Evolutionary conservation across 2,113 vertebrate species (phyloP).

Genomic region (Trematocara stigmaticum): DNA sequence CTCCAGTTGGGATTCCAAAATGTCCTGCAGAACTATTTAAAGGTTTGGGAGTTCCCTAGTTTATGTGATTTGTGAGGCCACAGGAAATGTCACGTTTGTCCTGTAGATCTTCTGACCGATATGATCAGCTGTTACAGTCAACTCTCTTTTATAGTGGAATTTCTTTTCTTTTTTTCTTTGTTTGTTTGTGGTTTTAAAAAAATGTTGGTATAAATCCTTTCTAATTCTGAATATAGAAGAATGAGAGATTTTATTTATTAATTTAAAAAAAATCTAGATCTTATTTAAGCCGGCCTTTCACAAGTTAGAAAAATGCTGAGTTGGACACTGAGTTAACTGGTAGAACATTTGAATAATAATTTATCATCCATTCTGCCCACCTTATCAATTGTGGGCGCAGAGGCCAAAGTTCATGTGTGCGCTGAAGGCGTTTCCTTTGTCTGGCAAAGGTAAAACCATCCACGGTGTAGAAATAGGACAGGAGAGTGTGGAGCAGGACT

Average conservation of each 20-base stretch:
- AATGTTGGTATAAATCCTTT: neutral
- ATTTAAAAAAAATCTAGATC: neutral
- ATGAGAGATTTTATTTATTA: neutral
- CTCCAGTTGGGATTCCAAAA: neutral
- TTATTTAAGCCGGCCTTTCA: neutral
- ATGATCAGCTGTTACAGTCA: neutral
- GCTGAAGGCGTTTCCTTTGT: slow-evolving; percentile 16
- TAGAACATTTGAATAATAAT: neutral
- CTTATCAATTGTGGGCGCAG: neutral
- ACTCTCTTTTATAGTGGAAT: neutral
- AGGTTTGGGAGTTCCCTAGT: neutral
- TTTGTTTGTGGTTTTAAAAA: neutral
- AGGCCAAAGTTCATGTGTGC: slow-evolving; percentile 36
- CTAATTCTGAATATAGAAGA: neutral
- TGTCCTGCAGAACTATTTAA: neutral
- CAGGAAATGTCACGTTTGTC: neutral
- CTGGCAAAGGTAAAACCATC: neutral
- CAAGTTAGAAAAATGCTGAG: neutral
- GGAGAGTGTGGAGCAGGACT: neutral
- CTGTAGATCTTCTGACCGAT: neutral
- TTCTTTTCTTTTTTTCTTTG: neutral
- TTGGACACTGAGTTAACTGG: neutral
- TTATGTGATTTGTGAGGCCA: neutral
- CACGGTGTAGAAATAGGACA: neutral
- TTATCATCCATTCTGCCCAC: neutral